Base-by-base conservation (phyloP, 2,888 invertebrate genomes). In the Girardia tigrina region DNA sequence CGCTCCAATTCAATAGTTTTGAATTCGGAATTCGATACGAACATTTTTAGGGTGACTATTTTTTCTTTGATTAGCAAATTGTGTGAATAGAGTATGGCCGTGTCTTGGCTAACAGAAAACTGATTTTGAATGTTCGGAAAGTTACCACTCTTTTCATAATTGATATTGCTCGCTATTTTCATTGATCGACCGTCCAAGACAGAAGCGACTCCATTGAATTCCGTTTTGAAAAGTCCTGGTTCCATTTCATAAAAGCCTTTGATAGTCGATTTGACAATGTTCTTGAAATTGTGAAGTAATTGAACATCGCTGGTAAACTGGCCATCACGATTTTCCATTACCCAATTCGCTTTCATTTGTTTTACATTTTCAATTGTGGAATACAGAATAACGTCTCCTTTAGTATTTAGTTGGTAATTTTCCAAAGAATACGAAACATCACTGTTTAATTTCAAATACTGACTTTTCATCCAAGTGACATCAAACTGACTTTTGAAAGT, bases 401-500 rank as follows among this genome's bases (percentile, higher is more conserved):
- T 56, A 20, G 56, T 56, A 20, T 8, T 56, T 16, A 56, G 23
- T 56, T 56, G 20, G n/a, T 56, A 56, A 56, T 56, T 23, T 56
- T 56, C 56, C n/a, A 56, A n/a, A 8, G n/a, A 2, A 56, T 12
- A 56, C 4, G 56, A 56, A 56, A 56, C 23, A 56, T 56, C 56
- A n/a, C 56, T 56, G n/a, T 56, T 56, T 4, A 56, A 6, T 20
- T 56, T 56, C 20, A 56, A 20, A 4, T n/a, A 56, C 23, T 56
- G 4, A n/a, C 20, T 56, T n/a, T 56, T 56, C 56, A 56, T 56
- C 56, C 56, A 56, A 4, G n/a, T 6, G n/a, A 16, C 56, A 56
- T 56, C 56, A n/a, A 56, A 56, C n/a, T 56, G 56, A 16, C 56
- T 56, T n/a, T 56, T 56, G 56, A 20, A 56, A 56, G n/a, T n/a